These are phyloP conservation scores for Sanderia malayensis DNA, from an alignment of 30 jellyfish, hydroid and myxozoan species.

Conservation along the genomic window DNA sequence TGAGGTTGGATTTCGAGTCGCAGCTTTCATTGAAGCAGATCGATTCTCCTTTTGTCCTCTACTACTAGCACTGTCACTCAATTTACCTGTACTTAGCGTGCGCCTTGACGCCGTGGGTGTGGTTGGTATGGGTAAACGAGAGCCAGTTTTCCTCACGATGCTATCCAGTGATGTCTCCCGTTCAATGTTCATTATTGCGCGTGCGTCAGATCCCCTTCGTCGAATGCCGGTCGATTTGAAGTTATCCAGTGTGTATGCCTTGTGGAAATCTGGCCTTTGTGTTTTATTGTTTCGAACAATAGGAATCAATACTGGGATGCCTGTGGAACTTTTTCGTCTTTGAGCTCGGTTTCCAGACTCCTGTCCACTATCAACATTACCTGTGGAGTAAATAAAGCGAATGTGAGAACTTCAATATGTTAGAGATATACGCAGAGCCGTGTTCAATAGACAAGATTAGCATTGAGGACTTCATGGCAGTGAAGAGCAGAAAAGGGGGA, in stretches of 20 bases:
- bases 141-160: slow-evolving; percentile 1
- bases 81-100: neutral
- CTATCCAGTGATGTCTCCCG: slow-evolving; percentile 12
- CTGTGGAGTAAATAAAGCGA: too few relatives aligned
- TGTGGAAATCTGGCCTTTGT: slow-evolving; percentile 2
- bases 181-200: neutral
- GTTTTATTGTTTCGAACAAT: neutral
- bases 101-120: neutral
- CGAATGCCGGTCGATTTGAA: neutral
- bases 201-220: neutral
- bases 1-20: neutral
- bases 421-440: too few relatives aligned
- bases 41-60: neutral
- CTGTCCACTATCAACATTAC: too few relatives aligned
- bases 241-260: neutral
- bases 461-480: too few relatives aligned
- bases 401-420: too few relatives aligned
- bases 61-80: neutral
- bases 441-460: too few relatives aligned
- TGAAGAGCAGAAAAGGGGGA: too few relatives aligned
- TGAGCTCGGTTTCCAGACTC: too few relatives aligned
- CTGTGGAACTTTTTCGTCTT: slow-evolving; percentile 11
- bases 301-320: neutral
- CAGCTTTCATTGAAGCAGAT: neutral
- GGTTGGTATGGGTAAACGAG: neutral